Evolutionary conservation across 2,888 invertebrate genomes (phyloP), one percentile per base, ranked within the genome.

Genomic region (Monoplex corrugatus): DNA sequence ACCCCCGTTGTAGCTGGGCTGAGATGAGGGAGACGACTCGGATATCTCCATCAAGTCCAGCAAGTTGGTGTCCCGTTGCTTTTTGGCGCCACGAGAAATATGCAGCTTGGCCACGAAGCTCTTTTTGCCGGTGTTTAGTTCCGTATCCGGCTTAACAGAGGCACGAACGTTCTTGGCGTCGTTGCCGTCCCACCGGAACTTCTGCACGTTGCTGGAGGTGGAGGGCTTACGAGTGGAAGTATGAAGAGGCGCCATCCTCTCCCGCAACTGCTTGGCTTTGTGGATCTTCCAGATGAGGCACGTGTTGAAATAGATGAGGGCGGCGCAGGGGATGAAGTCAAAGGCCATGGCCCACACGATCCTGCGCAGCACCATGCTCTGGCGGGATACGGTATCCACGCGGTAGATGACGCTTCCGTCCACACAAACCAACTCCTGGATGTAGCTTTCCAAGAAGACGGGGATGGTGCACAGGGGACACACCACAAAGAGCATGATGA

Each of bases 321-420:
- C 92, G n/a, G 92, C 92, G 82, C 94, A 94, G 8, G 95, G 95
- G 40, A 95, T 92, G 90, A 95, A 93, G 89, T 94, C 95, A 90
- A 94, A 95, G 32, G 94, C 63, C 23, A 94, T 91, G 2, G 95
- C 93, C 95, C 95, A 95, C 23, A 94, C 90, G 16, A 94, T 90
- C 8, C 94, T 90, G 13, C 94, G 89, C 23, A 92, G 90, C 10
- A 89, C 92, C n/a, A 93, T 89, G 23, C 92, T 90, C 0, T 90
- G 86, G 43, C 89, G 90, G 32, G 91, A 91, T 23, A 92, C 89
- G 8, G 87, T 80, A 43, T 90, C 90, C 19, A 94, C 91, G 10
- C 89, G 87, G 84, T 93, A 93, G n/a, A 92, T 63, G 2, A 87
- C 87, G 2, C 89, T 83, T 28, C 92, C 93, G 85, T 93, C 91